A percentile compares a stretch with the other conserved stretches of the same genome.
Evolutionary conservation across 2,113 vertebrate species (phyloP).

Genomic region (Phylloscopus trochilus): DNA sequence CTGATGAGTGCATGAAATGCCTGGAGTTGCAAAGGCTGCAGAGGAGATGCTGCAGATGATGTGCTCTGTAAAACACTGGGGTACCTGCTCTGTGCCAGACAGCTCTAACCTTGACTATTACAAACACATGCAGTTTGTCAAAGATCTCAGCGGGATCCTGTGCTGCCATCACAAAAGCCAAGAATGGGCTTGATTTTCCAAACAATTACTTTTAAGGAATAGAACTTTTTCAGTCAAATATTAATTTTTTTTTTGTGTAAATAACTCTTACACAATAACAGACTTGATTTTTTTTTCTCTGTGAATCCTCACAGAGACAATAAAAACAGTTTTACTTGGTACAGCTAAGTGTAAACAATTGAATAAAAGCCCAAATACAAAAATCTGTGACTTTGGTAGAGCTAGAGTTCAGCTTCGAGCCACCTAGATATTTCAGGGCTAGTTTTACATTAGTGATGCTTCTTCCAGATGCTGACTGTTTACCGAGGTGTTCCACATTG

Average conservation of each 20-base stretch:
- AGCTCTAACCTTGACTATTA: background rate
- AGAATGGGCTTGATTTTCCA: background rate
- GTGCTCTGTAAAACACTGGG: background rate
- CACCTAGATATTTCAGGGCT: background rate
- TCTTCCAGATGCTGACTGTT: background rate
- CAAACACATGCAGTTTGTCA: fast-evolving
- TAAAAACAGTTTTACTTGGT: background rate
- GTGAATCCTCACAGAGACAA: background rate
- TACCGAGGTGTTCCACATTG: background rate
- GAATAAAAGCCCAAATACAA: background rate
- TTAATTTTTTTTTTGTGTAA: background rate
- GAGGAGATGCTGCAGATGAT: background rate
- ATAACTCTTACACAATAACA: background rate
- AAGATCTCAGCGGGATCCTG: background rate
- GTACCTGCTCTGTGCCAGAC: background rate
- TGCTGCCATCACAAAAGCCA: background rate
- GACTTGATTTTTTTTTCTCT: background rate
- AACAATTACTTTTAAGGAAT: background rate
- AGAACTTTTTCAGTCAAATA: background rate
- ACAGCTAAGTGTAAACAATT: background rate
- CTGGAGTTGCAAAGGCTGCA: background rate
- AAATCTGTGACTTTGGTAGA: background rate
- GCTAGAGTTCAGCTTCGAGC: background rate
- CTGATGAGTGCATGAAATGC: background rate
- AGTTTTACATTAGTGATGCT: background rate